Percentiles rank a stretch among this genome's conserved stretches.
Conservation (phyloP, 1,140 invertebrate genomes). For the Chironomus tepperi region DNA sequence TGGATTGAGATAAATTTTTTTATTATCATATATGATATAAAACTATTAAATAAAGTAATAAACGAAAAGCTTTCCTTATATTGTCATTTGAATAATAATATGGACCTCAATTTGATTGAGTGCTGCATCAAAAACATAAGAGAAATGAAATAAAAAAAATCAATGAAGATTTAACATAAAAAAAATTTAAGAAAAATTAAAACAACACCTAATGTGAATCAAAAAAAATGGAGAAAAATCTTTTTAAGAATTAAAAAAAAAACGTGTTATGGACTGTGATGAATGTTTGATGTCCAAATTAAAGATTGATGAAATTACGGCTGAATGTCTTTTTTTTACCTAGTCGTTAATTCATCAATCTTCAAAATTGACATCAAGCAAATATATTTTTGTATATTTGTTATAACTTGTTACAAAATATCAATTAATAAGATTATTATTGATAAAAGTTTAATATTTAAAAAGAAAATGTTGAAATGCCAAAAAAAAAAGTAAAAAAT, state of each 20-base stretch:
- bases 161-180: too few relatives aligned
- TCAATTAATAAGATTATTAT: constrained; percentile 15
- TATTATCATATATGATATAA: too few relatives aligned
- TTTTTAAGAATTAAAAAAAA: constrained; percentile 1
- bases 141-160: too few relatives aligned
- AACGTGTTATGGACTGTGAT: constrained; percentile 23
- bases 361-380: background rate
- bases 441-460: constrained; percentile 15
- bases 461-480: constrained; percentile 14
- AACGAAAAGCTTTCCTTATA: background rate
- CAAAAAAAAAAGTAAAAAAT: too few relatives aligned
- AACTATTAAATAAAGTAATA: too few relatives aligned
- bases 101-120: too few relatives aligned
- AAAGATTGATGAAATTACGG: background rate
- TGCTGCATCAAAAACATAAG: too few relatives aligned
- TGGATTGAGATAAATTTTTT: too few relatives aligned
- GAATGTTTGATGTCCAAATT: background rate
- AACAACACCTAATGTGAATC: constrained; percentile 18
- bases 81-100: background rate
- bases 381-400: constrained; percentile 24
- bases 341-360: background rate
- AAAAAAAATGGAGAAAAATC: constrained; percentile 23
- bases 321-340: background rate
- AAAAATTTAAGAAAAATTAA: background rate
- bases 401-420: constrained; percentile 22